These are phyloP conservation scores for Xylocopa sonorina DNA, from an alignment of 1,140 invertebrate species.

Conservation along the genomic window DNA sequence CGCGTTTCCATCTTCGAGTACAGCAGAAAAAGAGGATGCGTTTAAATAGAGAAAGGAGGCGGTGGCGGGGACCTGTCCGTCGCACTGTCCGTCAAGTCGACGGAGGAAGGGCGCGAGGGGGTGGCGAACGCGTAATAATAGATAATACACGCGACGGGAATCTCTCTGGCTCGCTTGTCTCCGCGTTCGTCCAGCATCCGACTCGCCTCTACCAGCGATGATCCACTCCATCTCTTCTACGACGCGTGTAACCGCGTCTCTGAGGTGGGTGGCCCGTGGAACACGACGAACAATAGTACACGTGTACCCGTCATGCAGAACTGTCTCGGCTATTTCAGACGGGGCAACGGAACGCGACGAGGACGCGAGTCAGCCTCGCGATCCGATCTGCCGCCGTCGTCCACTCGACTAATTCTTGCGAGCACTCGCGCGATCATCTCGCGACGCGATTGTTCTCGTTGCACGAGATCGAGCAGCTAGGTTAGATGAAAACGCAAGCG, in stretches of 20 bases:
- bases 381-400: conserved; percentile 40
- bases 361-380: conserved; percentile 37
- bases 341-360: conserved; percentile 58
- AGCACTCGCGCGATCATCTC: neutral
- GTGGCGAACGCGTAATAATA: conserved; percentile 71
- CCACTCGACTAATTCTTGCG: conserved; percentile 3
- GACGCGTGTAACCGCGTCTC: conserved; percentile 45
- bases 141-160: conserved; percentile 63
- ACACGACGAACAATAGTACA: conserved; percentile 74
- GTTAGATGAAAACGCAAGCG: too few relatives aligned
- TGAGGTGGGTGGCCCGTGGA: conserved; percentile 71
- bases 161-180: conserved; percentile 22
- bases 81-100: conserved; percentile 52
- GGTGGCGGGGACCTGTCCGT: conserved; percentile 37
- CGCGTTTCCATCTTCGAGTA: conserved; percentile 38
- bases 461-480: too few relatives aligned
- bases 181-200: conserved; percentile 26
- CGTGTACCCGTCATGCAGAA: conserved; percentile 72
- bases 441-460: neutral
- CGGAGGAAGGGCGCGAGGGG: conserved; percentile 58
- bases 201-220: conserved; percentile 23
- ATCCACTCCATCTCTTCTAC: conserved; percentile 44
- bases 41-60: conserved; percentile 14
- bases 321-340: conserved; percentile 65
- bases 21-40: conserved; percentile 13